These are phyloP conservation scores for Ophion costatus DNA, from an alignment of 2,888 invertebrate species.

Conservation along the genomic window DNA sequence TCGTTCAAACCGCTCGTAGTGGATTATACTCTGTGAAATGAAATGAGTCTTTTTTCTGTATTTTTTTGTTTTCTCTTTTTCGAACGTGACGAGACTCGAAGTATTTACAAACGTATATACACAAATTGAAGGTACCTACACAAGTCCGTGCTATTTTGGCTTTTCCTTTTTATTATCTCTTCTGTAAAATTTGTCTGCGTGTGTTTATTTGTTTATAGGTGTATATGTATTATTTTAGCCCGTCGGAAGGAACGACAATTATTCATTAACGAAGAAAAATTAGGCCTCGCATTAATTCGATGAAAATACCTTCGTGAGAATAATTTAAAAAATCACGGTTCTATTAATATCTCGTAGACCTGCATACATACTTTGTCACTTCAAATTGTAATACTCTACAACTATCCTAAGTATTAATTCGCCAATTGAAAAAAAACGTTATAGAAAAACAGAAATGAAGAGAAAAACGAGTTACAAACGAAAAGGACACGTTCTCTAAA, in stretches of 20 bases:
- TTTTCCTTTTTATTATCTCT: slow-evolving; percentile 63
- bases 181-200: slow-evolving; percentile 51
- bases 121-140: slow-evolving; percentile 73
- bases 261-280: slow-evolving; percentile 40
- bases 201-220: slow-evolving; percentile 46
- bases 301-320: slow-evolving; percentile 21
- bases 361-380: slow-evolving; percentile 47
- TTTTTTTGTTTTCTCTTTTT: slow-evolving; percentile 50
- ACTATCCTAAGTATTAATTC: slow-evolving; percentile 28
- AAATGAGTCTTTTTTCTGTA: background rate
- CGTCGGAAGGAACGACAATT: slow-evolving; percentile 60
- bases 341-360: slow-evolving; percentile 27
- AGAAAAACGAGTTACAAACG: slow-evolving; percentile 52
- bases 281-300: slow-evolving; percentile 54
- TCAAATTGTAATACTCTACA: slow-evolving; percentile 41
- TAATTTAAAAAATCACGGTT: background rate
- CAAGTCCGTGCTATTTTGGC: slow-evolving; percentile 69
- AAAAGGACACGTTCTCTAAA: slow-evolving; percentile 45
- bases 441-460: slow-evolving; percentile 36
- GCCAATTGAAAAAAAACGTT: slow-evolving; percentile 40
- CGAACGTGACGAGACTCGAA: slow-evolving; percentile 72
- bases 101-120: slow-evolving; percentile 76
- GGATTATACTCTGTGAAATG: background rate
- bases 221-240: slow-evolving; percentile 62
- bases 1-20: slow-evolving; percentile 12